These are phyloP conservation scores for Thaleichthys pacificus DNA, from an alignment of 2,797 vertebrate species.

Conservation along the genomic window DNA sequence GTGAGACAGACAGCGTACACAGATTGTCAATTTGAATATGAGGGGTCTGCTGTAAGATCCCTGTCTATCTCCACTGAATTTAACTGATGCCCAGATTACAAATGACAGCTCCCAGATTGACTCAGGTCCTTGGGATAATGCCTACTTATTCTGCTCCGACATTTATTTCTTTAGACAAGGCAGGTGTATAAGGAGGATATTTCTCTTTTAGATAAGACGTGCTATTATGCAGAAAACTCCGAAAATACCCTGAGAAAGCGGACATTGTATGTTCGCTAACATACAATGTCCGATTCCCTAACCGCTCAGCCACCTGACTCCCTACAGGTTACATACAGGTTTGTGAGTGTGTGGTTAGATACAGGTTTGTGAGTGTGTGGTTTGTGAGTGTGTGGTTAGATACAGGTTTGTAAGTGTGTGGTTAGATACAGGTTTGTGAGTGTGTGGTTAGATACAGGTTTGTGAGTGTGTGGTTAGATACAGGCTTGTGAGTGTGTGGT, in stretches of 20 bases:
- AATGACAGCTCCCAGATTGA: slow-evolving; percentile 22
- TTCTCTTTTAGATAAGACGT: slow-evolving; percentile 20
- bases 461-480: slow-evolving; percentile 61
- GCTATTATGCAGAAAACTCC: background rate
- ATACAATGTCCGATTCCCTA: too few species aligned
- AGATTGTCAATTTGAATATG: slow-evolving; percentile 39
- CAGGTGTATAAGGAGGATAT: background rate
- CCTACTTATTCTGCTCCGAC: slow-evolving; percentile 7
- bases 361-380: slow-evolving; percentile 58
- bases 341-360: slow-evolving; percentile 60
- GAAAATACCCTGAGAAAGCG: slow-evolving; percentile 19
- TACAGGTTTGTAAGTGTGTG: slow-evolving; percentile 57
- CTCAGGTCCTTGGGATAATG: slow-evolving; percentile 18
- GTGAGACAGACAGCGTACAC: slow-evolving; percentile 21
- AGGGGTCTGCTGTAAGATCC: slow-evolving; percentile 36
- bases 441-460: slow-evolving; percentile 51
- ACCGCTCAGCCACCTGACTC: too few species aligned
- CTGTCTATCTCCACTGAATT: slow-evolving; percentile 3
- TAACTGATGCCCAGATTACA: slow-evolving; percentile 11
- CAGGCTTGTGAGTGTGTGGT: slow-evolving; percentile 60
- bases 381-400: slow-evolving; percentile 65
- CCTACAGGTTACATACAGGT: too few species aligned
- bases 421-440: slow-evolving; percentile 61
- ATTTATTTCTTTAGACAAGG: too few species aligned
- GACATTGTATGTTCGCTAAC: slow-evolving; percentile 42